Base-by-base conservation (phyloP, 2,797 vertebrate genomes). In the Amblyraja radiata region DNA sequence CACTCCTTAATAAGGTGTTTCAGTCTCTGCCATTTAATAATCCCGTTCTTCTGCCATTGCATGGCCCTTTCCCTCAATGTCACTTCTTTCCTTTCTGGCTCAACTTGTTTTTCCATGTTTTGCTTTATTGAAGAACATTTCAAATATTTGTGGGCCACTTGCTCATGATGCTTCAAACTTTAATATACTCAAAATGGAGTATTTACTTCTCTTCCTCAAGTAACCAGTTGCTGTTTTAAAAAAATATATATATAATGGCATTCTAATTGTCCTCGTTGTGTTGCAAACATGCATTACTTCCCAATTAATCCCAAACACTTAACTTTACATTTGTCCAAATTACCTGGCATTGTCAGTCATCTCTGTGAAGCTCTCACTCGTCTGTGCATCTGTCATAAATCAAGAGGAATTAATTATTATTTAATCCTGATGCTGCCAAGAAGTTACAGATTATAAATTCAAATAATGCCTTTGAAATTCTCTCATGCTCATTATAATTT, bases 331-430 rank as follows among this genome's bases (percentile, higher is more conserved):
- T 65, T 65, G 28, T 28, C 61, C 1, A 80, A 95, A 95, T 96
- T 94, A 97, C 97, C 96, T 96, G 94, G 94, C 94, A 77, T 90
- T 94, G 93, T 93, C 94, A 58, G 95, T 95, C 79, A 93, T 94
- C 46, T 0, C 95, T 84, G 94, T 81, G 94, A 93, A 95, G 93
- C 68, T 36, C 94, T 94, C 94, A 90, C 94, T 93, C 94, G 94
- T 96, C 94, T 94, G 94, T 77, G 94, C 93, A 95, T 94, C 96
- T 96, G 90, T 0, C 13, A 61, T 32, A 23, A 94, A 95, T 94
- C 93, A 61, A 93, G 94, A 2, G 36, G 36, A 13, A 73, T 23
- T 54, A 28, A 54, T 36, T 18, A 21, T 88, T n/a, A 63, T 58
- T 63, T 13, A 88, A 65, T 32, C 18, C 61, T 16, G 0, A 1